Conservation (phyloP, 1,140 invertebrate genomes). For the Hylyphantes graminicola region DNA sequence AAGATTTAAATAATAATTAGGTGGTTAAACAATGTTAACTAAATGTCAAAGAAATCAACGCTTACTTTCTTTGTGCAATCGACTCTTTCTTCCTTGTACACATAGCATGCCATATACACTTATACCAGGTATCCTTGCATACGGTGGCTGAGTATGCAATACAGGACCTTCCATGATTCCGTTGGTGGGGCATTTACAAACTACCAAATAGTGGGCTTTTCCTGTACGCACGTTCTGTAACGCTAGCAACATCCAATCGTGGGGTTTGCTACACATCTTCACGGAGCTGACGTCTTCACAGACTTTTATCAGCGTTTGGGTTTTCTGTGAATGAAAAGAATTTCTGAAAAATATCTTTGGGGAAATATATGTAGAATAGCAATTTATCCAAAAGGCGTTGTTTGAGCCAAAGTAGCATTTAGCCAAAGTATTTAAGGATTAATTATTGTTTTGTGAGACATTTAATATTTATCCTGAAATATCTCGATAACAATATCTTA, state of each 20-base stretch:
- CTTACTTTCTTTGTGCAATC: constrained; percentile 55
- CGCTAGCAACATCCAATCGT: constrained; percentile 91
- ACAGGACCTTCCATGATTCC: constrained; percentile 90
- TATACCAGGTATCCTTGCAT: constrained; percentile 82
- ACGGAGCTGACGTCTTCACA: constrained; percentile 91
- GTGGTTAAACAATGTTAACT: background rate
- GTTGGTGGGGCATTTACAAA: constrained; percentile 87
- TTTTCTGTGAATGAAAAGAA: constrained; percentile 64
- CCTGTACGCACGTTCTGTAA: constrained; percentile 91
- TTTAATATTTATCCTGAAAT: too few relatives aligned
- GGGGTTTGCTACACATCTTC: constrained; percentile 84
- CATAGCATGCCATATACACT: constrained; percentile 87
- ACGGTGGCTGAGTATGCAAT: constrained; percentile 91
- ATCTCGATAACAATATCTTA: too few relatives aligned
- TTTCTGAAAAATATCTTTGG: constrained; percentile 1
- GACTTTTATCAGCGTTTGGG: constrained; percentile 88
- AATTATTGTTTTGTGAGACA: too few relatives aligned
- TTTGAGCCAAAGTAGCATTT: too few relatives aligned
- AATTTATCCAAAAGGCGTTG: too few relatives aligned
- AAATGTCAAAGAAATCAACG: background rate
- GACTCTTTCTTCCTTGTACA: constrained; percentile 61
- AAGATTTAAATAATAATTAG: background rate
- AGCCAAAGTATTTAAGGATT: too few relatives aligned
- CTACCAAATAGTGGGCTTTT: constrained; percentile 93
- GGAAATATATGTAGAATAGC: too few relatives aligned